Evolutionary conservation across 2,797 vertebrate genomes (phyloP).

Genomic region (Coracias cyanogaster): DNA sequence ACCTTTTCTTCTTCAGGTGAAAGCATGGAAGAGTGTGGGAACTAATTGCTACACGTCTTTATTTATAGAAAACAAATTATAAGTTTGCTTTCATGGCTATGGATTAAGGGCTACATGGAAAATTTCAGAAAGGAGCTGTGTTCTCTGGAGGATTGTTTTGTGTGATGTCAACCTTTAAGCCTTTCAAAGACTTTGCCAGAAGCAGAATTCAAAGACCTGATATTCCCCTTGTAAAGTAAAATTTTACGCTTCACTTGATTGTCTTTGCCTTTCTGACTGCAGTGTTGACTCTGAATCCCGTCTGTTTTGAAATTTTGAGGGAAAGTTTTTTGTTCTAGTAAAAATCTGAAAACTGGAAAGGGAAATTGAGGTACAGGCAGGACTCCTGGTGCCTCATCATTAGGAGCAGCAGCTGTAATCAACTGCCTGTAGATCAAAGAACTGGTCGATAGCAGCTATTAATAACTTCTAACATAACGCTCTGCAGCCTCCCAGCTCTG

Average conservation of each 20-base stretch:
- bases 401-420: constrained; percentile 40
- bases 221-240: background rate
- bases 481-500: constrained; percentile 16
- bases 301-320: background rate
- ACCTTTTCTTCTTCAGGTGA: background rate
- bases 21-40: background rate
- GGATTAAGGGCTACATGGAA: constrained; percentile 5
- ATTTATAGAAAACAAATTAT: background rate
- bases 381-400: constrained; percentile 12
- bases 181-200: constrained; percentile 45
- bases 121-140: constrained; percentile 16
- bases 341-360: background rate
- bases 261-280: constrained; percentile 21
- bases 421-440: constrained; percentile 52
- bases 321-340: background rate
- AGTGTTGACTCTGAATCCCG: background rate
- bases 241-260: background rate
- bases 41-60: background rate
- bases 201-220: constrained; percentile 5
- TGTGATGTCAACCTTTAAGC: constrained; percentile 32
- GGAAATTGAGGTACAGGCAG: background rate
- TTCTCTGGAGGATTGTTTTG: constrained; percentile 10
- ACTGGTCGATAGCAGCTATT: constrained; percentile 54
- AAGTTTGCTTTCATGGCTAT: background rate
- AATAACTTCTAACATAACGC: constrained; percentile 36